These are phyloP conservation scores for Diachrysia chrysitis DNA, from an alignment of 2,888 invertebrate species.

Conservation along the genomic window DNA sequence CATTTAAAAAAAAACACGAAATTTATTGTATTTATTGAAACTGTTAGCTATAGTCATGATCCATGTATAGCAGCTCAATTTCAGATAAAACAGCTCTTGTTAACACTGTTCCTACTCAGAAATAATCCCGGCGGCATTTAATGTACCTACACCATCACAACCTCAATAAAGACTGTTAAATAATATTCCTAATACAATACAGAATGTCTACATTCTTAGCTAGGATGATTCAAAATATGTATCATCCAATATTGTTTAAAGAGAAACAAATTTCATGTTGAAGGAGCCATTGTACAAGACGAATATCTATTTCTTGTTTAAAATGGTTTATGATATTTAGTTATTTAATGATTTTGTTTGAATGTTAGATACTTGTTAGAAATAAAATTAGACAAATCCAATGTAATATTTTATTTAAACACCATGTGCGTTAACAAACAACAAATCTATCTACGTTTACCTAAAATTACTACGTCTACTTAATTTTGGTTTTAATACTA, in stretches of 20 bases:
- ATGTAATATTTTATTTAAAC: constrained; percentile 55
- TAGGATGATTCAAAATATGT: constrained; percentile 55
- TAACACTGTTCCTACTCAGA: background rate
- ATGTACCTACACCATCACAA: constrained; percentile 11
- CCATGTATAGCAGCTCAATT: background rate
- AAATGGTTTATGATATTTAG: constrained; percentile 65
- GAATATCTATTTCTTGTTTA: constrained; percentile 64
- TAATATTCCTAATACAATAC: constrained; percentile 28
- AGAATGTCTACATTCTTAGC: constrained; percentile 9
- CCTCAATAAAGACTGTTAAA: constrained; percentile 32
- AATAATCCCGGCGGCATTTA: constrained; percentile 32
- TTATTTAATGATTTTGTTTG: constrained; percentile 63
- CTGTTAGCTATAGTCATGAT: too few species aligned
- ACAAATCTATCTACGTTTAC: constrained; percentile 55
- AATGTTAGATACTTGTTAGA: constrained; percentile 71
- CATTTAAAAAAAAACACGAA: too few species aligned
- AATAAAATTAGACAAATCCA: constrained; percentile 70
- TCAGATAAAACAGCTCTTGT: background rate
- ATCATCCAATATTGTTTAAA: constrained; percentile 29
- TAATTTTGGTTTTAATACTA: constrained; percentile 31
- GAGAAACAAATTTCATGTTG: constrained; percentile 41
- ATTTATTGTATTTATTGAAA: too few species aligned
- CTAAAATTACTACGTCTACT: constrained; percentile 38
- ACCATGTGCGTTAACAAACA: constrained; percentile 26
- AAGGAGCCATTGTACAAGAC: constrained; percentile 38